Percentiles rank a stretch among this genome's conserved stretches.
phyloP scores from a whole-genome alignment of 2,888 invertebrate genomes.

The Napeogenes inachia region DNA sequence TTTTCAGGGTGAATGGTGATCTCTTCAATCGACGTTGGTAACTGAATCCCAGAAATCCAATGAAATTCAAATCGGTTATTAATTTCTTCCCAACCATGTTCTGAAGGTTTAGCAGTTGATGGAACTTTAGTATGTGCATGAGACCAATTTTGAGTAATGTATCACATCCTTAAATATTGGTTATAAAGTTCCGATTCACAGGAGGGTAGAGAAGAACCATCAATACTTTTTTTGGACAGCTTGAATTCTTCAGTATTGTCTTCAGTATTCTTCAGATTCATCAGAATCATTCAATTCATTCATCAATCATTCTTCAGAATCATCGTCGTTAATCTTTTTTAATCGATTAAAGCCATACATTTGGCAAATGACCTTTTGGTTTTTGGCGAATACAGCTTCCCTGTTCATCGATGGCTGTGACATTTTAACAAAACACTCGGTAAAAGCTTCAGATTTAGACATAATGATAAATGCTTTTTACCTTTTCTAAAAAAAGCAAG shows the following conservation, averaged over 20 bases:
- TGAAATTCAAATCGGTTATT: no score
- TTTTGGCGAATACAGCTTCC: slow-evolving; percentile 8
- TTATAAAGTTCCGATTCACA: not conserved
- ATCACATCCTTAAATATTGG: not conserved
- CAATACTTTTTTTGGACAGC: slow-evolving; percentile 9
- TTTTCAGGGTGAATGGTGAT: no score
- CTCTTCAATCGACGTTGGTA: no score
- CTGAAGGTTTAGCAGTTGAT: not conserved
- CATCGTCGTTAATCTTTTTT: slow-evolving; percentile 2
- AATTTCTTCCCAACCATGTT: no score
- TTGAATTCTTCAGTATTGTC: slow-evolving; percentile 1
- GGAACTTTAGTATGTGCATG: slow-evolving; percentile 1
- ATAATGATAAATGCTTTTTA: no score
- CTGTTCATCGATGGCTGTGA: slow-evolving; percentile 9
- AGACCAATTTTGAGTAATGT: not conserved
- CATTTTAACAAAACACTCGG: slow-evolving; percentile 9
- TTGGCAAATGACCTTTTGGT: slow-evolving; percentile 6
- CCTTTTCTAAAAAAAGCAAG: no score
- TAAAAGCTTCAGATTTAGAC: no score
- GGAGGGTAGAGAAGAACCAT: no score
- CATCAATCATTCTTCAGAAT: no score
- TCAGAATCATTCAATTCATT: no score
- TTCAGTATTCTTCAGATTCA: no score
- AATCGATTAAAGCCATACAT: slow-evolving; percentile 8
- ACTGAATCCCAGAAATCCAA: no score